A percentile compares a stretch with the other conserved stretches of the same genome.
These are phyloP conservation scores for Platyura marginata DNA, from an alignment of 1,140 invertebrate genomes.

Conservation along the genomic window DNA sequence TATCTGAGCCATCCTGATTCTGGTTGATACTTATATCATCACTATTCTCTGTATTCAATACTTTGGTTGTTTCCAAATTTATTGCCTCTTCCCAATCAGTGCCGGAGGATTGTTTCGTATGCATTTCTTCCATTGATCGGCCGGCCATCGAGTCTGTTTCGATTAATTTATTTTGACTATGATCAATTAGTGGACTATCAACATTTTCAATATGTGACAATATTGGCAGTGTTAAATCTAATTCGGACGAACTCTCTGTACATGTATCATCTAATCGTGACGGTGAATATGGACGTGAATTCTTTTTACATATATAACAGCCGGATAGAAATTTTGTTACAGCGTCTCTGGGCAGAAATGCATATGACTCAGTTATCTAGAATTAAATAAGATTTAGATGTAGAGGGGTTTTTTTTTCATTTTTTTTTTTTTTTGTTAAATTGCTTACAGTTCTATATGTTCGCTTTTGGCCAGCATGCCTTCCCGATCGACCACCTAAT, in stretches of 20 bases:
- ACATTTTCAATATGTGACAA: too few species aligned
- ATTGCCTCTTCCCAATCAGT: not conserved
- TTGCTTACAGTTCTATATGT: slow-evolving; percentile 87
- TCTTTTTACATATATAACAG: slow-evolving; percentile 81
- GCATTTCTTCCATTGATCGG: too few species aligned
- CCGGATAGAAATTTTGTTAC: slow-evolving; percentile 87
- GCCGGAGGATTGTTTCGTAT: not conserved
- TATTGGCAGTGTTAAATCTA: slow-evolving; percentile 14
- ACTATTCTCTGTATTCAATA: too few species aligned
- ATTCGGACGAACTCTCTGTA: slow-evolving; percentile 21
- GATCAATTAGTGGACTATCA: too few species aligned
- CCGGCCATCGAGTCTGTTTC: too few species aligned
- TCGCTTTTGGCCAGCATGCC: slow-evolving; percentile 89
- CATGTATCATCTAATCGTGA: slow-evolving; percentile 12
- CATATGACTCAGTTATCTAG: slow-evolving; percentile 89
- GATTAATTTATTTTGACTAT: too few species aligned
- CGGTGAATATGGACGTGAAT: slow-evolving; percentile 56
- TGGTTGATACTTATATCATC: too few species aligned
- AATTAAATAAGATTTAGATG: slow-evolving; percentile 16
- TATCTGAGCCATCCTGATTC: too few species aligned
- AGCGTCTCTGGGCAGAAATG: slow-evolving; percentile 84
- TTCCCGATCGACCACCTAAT: slow-evolving; percentile 69
- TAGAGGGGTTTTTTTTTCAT: not conserved
- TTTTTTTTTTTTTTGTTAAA: too few species aligned
- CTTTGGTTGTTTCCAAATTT: not conserved